A percentile compares a stretch with the other conserved stretches of the same genome.
phyloP scores from a whole-genome alignment of 1,140 invertebrate species.

The Drosophila paulistorum region DNA sequence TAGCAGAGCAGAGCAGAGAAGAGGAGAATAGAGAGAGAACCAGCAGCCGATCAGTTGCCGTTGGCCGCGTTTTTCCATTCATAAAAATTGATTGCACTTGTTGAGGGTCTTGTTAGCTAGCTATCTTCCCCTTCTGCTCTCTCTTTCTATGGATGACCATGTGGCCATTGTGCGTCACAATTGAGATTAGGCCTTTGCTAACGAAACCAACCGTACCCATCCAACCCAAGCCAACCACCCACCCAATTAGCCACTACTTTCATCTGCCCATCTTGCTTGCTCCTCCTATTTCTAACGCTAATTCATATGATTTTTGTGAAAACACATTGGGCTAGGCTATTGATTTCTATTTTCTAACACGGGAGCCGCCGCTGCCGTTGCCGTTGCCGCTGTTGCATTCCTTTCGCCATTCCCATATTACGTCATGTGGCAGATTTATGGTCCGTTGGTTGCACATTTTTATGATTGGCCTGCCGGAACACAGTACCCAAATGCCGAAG shows the following conservation, averaged over 20 bases:
- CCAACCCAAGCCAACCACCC: no score
- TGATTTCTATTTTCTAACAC: slow-evolving; percentile 24
- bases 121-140: background rate
- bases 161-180: slow-evolving; percentile 42
- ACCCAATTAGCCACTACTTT: background rate
- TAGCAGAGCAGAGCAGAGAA: background rate
- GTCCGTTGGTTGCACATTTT: slow-evolving; percentile 63
- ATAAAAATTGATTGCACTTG: slow-evolving; percentile 80
- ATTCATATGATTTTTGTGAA: background rate
- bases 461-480: slow-evolving; percentile 63
- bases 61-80: slow-evolving; percentile 68
- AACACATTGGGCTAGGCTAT: background rate
- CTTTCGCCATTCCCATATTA: slow-evolving; percentile 50
- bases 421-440: slow-evolving; percentile 64
- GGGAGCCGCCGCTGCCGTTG: background rate
- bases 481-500: slow-evolving; percentile 13
- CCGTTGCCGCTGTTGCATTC: slow-evolving; percentile 22
- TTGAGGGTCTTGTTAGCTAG: slow-evolving; percentile 25
- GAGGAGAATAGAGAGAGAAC: background rate
- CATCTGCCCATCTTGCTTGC: no score
- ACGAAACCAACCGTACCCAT: no score
- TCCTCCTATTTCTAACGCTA: background rate
- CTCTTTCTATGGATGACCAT: slow-evolving; percentile 35
- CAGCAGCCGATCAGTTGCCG: slow-evolving; percentile 51
- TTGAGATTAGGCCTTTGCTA: slow-evolving; percentile 28